A percentile compares a stretch with the other conserved stretches of the same genome.
These are phyloP conservation scores for Sporophila hypoxantha DNA, from an alignment of 2,113 vertebrate genomes.

Conservation along the genomic window DNA sequence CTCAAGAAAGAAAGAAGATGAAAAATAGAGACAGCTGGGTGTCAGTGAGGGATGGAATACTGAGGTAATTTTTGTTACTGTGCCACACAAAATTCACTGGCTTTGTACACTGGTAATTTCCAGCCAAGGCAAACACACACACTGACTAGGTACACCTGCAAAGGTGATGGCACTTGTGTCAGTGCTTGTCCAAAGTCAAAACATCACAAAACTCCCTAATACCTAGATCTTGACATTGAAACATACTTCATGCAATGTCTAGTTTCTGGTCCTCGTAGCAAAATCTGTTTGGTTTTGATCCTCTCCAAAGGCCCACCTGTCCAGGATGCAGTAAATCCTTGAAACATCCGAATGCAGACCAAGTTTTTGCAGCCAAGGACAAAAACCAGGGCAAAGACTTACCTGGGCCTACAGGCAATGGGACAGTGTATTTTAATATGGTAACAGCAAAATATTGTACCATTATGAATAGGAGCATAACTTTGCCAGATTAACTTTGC, in stretches of 20 bases:
- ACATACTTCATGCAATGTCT: neutral
- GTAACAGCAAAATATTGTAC: neutral
- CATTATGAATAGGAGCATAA: neutral
- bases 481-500: neutral
- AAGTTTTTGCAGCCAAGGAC: neutral
- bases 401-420: neutral
- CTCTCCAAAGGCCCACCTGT: neutral
- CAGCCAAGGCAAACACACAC: neutral
- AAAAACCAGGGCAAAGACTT: neutral
- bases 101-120: accelerated
- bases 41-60: neutral
- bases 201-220: neutral
- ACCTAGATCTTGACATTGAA: neutral
- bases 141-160: neutral
- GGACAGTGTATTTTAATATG: neutral
- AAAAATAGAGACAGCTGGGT: constrained; percentile 25
- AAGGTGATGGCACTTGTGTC: neutral
- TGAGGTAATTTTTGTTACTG: neutral
- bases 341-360: neutral
- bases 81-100: neutral
- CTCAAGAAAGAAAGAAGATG: neutral
- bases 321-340: neutral
- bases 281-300: neutral
- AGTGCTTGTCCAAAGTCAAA: neutral
- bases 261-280: neutral